Percentiles rank a stretch among this genome's conserved stretches.
These are phyloP conservation scores for Eristalinus sepulchralis DNA, from an alignment of 2,888 invertebrate genomes.

Conservation along the genomic window DNA sequence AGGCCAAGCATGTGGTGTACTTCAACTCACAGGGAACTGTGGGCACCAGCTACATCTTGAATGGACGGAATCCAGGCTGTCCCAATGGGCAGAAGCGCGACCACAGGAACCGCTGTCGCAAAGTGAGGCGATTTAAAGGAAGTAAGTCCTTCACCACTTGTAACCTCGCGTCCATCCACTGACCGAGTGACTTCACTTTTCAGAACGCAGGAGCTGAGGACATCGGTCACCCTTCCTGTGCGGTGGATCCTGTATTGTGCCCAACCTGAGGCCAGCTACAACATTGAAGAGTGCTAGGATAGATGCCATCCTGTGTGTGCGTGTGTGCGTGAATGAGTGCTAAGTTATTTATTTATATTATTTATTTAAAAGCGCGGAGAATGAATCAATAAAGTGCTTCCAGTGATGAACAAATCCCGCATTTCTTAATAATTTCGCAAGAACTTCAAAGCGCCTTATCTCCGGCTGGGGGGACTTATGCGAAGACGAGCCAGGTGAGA, in stretches of 20 bases:
- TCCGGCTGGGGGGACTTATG: neutral
- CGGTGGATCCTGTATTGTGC: too few species aligned
- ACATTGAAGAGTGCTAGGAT: neutral
- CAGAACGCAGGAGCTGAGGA: neutral
- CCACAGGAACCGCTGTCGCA: conserved; percentile 76
- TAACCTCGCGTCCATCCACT: neutral
- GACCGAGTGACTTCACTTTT: neutral
- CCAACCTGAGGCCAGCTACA: neutral
- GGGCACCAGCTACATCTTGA: neutral
- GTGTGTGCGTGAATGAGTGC: neutral
- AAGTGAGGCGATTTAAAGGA: conserved; percentile 37
- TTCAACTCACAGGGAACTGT: neutral
- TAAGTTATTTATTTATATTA: neutral
- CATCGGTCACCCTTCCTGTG: too few species aligned
- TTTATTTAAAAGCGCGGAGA: neutral
- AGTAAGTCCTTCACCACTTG: neutral
- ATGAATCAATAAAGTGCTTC: neutral
- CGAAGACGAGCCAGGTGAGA: neutral
- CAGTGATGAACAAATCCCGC: neutral
- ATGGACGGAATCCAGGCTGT: neutral
- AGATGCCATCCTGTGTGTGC: neutral
- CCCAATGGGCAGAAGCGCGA: conserved; percentile 74
- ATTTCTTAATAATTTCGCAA: neutral
- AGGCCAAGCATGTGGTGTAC: neutral
- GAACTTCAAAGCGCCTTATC: neutral